Percentiles rank a stretch among this genome's conserved stretches.
These are phyloP conservation scores for Dromiciops gliroides DNA, from an alignment of 2,113 vertebrate species.

Conservation along the genomic window DNA sequence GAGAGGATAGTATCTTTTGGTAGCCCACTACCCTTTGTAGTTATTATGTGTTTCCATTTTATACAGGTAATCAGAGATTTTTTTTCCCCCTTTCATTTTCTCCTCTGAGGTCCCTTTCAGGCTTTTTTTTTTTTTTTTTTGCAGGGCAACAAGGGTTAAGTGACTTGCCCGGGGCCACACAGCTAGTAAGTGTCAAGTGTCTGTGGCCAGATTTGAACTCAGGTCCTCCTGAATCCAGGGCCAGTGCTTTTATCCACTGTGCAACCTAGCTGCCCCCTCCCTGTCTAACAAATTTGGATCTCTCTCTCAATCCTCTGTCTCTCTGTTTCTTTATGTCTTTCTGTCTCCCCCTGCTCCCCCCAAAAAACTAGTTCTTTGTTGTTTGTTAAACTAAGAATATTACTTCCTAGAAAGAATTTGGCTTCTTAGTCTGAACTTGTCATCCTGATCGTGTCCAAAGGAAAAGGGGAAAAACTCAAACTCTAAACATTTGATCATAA, in stretches of 20 bases:
- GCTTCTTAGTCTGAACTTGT: background rate
- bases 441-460: slow-evolving; percentile 6
- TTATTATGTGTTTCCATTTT: slow-evolving; percentile 22
- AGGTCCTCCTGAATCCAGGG: too few species aligned
- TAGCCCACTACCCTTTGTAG: background rate
- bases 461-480: background rate
- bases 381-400: background rate
- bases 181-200: too few species aligned
- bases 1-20: background rate
- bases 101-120: background rate
- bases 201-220: too few species aligned
- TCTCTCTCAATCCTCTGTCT: background rate
- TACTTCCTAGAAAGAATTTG: slow-evolving; percentile 30
- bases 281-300: background rate
- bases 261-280: too few species aligned
- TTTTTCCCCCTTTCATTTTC: background rate
- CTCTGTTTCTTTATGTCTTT: background rate
- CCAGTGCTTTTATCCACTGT: too few species aligned
- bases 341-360: background rate
- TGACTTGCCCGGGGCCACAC: too few species aligned
- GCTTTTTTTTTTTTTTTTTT: too few species aligned
- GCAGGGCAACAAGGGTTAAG: too few species aligned
- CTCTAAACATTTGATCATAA: background rate
- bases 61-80: background rate
- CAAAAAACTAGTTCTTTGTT: slow-evolving; percentile 21